phyloP scores from a whole-genome alignment of 1,140 invertebrate species.

The Lepidurus packardi region DNA sequence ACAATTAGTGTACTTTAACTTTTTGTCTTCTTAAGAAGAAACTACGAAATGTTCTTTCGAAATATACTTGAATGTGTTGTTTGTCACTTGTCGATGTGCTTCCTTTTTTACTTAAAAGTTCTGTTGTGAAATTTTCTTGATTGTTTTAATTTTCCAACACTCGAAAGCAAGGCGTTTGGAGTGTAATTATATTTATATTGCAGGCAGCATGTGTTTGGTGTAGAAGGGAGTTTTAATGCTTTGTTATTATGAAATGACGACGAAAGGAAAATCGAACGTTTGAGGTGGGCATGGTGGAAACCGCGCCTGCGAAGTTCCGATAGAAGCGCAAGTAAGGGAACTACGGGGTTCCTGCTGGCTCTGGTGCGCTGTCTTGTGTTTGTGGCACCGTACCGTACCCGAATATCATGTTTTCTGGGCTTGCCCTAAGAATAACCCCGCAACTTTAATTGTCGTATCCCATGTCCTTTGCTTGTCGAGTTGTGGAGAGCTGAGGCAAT shows the following conservation, averaged over 20 bases:
- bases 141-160: too few species aligned
- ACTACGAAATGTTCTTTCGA: too few species aligned
- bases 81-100: too few species aligned
- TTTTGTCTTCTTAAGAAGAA: too few species aligned
- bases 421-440: neutral
- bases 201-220: neutral
- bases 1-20: too few species aligned
- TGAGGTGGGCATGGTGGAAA: neutral
- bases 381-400: neutral
- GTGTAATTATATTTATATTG: neutral
- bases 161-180: too few species aligned
- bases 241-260: neutral
- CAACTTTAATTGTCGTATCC: conserved; percentile 8
- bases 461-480: neutral
- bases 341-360: neutral
- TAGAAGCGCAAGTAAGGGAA: neutral
- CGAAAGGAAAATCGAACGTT: neutral
- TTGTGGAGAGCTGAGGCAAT: neutral
- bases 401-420: neutral
- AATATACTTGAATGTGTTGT: too few species aligned
- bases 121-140: too few species aligned
- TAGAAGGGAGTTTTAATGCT: neutral
- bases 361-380: neutral
- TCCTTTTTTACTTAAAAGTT: too few species aligned
- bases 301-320: neutral